Percentiles rank a stretch among this genome's conserved stretches.
phyloP scores from a whole-genome alignment of 1,140 invertebrate genomes.

The Sinella curviseta region DNA sequence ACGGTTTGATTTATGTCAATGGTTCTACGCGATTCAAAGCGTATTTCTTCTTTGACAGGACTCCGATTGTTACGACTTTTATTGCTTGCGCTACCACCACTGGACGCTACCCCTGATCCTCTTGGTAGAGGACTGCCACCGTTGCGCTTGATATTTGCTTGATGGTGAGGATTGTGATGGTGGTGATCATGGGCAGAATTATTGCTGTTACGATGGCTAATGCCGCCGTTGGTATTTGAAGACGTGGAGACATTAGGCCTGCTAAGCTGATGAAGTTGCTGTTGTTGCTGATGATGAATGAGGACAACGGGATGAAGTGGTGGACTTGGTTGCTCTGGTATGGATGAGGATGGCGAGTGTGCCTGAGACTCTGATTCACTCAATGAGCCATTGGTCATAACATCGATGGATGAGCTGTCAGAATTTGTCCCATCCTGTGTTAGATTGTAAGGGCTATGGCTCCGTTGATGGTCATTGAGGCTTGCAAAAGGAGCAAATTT shows the following conservation, averaged over 20 bases:
- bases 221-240: background rate
- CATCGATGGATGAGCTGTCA: conserved; percentile 40
- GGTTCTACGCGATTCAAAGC: conserved; percentile 42
- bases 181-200: conserved; percentile 4
- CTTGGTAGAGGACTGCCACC: background rate
- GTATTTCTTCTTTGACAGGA: conserved; percentile 42
- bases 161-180: conserved; percentile 13
- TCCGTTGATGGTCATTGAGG: too few relatives aligned
- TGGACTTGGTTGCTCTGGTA: conserved; percentile 1
- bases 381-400: conserved; percentile 44
- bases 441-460: conserved; percentile 16
- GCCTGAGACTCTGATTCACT: conserved; percentile 34
- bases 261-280: background rate
- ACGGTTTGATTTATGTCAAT: conserved; percentile 44
- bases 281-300: conserved; percentile 1
- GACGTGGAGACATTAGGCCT: background rate
- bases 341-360: conserved; percentile 17
- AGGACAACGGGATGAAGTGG: conserved; percentile 15
- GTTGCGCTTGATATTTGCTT: conserved; percentile 4
- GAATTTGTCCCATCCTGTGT: conserved; percentile 29
- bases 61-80: conserved; percentile 29
- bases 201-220: conserved; percentile 15
- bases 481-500: background rate
- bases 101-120: background rate
- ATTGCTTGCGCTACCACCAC: background rate